A percentile compares a stretch with the other conserved stretches of the same genome.
These are phyloP conservation scores for Zaprionus lineosus DNA, from an alignment of 2,888 invertebrate genomes.

Conservation along the genomic window DNA sequence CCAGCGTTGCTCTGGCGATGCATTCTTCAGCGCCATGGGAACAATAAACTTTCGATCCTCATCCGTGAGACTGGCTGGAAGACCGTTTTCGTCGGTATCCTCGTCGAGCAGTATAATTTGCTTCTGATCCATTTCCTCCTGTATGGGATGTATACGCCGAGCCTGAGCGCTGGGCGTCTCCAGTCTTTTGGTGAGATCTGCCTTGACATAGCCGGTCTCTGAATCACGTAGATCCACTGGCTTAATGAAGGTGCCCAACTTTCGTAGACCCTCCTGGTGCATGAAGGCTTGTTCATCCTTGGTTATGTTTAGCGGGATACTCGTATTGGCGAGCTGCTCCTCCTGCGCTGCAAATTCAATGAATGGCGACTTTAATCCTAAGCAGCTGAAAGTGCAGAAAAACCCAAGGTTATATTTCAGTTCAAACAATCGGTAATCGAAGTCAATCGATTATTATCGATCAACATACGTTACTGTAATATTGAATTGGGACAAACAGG, in stretches of 20 bases:
- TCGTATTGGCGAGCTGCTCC: slow-evolving; percentile 81
- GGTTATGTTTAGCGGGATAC: slow-evolving; percentile 81
- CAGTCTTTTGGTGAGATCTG: slow-evolving; percentile 80
- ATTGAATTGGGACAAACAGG: too few species aligned
- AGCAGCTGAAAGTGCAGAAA: slow-evolving; percentile 68
- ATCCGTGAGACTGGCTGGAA: slow-evolving; percentile 81
- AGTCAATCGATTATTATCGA: too few species aligned
- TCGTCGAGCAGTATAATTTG: slow-evolving; percentile 82
- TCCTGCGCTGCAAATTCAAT: slow-evolving; percentile 81
- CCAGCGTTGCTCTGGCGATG: slow-evolving; percentile 77
- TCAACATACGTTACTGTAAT: too few species aligned
- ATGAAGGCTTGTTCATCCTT: slow-evolving; percentile 82
- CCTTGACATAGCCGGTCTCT: slow-evolving; percentile 81
- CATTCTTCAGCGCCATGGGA: slow-evolving; percentile 82
- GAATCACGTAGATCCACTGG: slow-evolving; percentile 82
- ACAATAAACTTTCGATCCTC: slow-evolving; percentile 83
- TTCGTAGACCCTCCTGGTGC: slow-evolving; percentile 82
- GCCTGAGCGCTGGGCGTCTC: slow-evolving; percentile 55
- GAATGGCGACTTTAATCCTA: slow-evolving; percentile 82
- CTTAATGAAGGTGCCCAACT: slow-evolving; percentile 82
- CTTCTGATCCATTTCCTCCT: slow-evolving; percentile 82
- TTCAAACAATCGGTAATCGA: too few species aligned
- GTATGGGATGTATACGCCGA: slow-evolving; percentile 79
- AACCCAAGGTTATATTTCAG: too few species aligned
- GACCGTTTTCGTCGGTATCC: slow-evolving; percentile 81